Base-by-base conservation (phyloP, 2,797 vertebrate genomes). In the Triplophysa yarkandensis region DNA sequence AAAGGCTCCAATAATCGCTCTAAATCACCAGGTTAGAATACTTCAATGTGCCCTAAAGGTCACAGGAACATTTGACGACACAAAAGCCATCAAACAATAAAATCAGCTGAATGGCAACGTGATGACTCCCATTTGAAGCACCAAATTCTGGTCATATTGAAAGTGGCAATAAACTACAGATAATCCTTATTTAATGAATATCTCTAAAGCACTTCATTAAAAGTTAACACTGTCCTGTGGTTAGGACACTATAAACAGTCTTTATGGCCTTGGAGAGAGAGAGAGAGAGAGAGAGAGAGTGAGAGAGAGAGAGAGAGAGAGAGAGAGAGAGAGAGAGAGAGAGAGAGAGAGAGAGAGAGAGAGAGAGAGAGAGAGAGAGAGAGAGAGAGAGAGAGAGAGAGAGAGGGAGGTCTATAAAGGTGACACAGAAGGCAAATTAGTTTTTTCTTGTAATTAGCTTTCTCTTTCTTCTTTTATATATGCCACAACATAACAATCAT, bases 141-240 rank as follows among this genome's bases (percentile, higher is more conserved):
- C 88, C 84, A 85, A 81, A 90, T 86, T 84, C 71, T 74, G 68
- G 44, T 63, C 85, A 80, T 86, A 87, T 83, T 83, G 80, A 83
- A 84, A 86, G 87, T 80, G 85, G 78, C 84, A 86, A 86, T 82
- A 81, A 90, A 87, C 68, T 14, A 39, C 67, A 81, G 84, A 78
- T 88, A 87, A 89, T 88, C 87, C 81, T 65, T 81, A 84, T 85
- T 86, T 89, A 88, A 90, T 91, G 86, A 90, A 89, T 85, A 85
- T 87, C 87, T 85, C 52, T 66, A 82, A 44, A 21, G 84, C 85
- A 87, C 80, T 88, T 91, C 87, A 90, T 90, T 91, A 91, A 86
- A 84, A 80, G 41, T 77, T 58, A 71, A 88, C 84, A 86, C 86
- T 85, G 81, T 79, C 55, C 78, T 58, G 78, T 68, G 81, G 28